Evolutionary conservation across 2,797 vertebrate species (phyloP), one percentile per base, ranked within the genome.

Genomic region (Phataginus tricuspis): DNA sequence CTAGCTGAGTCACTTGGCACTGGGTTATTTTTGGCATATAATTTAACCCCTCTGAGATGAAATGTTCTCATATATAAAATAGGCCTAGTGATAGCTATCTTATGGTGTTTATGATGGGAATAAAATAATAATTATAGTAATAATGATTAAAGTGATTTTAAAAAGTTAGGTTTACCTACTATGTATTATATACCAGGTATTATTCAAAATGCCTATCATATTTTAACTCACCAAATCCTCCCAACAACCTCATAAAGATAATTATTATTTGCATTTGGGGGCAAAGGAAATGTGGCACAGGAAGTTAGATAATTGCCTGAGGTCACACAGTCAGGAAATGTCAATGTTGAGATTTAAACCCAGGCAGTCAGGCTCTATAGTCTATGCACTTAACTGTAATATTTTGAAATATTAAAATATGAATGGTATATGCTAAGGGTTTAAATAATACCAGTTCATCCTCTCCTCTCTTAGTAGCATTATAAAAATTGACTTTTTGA

Each of bases 121-220:
- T 79, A 87, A 96, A 90, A 75, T 89, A 53, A 86, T 79, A 91
- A 96, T 91, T 78, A 59, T 42, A 53, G 34, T 39, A 86, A 66
- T 77, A 88, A 78, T 83, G 39, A 78, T 21, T 19, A 66, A 90
- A 95, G 85, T 39, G 14, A n/a, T 83, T 55, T 88, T 64, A 29
- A 42, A 55, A 68, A 86, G 27, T 66, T 59, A 64, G 71, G 19
- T 13, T 83, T 64, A 57, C 15, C 37, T 25, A 74, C 4, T 66
- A 63, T 27, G 89, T 88, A 86, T 29, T 49, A 27, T 29, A 59
- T 68, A 5, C n/a, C 23, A 49, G 29, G 0, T 16, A 13, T 31
- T 77, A 39, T 68, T 78, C 49, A 89, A 87, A 95, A 51, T 55
- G 37, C 16, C 49, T 80, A 91, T 80, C 74, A 80, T 85, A 71